Evolutionary conservation across 2,113 vertebrate genomes (phyloP).

Genomic region (Pygoscelis adeliae): DNA sequence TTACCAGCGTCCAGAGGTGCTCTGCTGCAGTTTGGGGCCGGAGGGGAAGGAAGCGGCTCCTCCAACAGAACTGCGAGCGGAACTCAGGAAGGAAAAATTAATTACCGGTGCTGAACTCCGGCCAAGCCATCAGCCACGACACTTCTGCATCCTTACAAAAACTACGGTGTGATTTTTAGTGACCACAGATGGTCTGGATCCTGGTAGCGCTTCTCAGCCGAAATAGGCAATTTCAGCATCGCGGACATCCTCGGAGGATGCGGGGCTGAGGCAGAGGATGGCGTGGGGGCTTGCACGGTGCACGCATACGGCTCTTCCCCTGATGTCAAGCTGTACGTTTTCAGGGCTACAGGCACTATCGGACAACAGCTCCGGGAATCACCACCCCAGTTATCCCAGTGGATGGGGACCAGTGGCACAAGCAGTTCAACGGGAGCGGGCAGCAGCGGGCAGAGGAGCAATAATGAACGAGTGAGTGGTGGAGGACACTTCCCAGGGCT

Average conservation of each 20-base stretch:
- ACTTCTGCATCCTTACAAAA: background rate
- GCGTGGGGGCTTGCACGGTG: background rate
- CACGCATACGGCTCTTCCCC: background rate
- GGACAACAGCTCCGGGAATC: background rate
- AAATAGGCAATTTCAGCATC: background rate
- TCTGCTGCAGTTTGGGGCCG: background rate
- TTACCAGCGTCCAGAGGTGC: background rate
- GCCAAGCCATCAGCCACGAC: constrained; percentile 28
- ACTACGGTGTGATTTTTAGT: background rate
- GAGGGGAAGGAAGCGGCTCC: background rate
- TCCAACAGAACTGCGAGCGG: background rate
- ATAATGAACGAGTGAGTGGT: background rate
- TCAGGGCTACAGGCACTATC: background rate
- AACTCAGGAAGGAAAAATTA: constrained; percentile 28
- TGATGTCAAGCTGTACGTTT: fast-evolving
- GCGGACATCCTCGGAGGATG: fast-evolving
- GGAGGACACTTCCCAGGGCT: background rate
- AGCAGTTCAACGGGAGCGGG: background rate
- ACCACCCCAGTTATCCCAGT: background rate
- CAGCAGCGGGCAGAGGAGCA: background rate
- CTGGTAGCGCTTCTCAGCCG: background rate
- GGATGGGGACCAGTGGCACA: background rate
- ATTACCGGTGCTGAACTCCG: background rate
- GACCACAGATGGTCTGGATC: constrained; percentile 38
- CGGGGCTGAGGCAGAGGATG: fast-evolving